Evolutionary conservation across 2,113 vertebrate species (phyloP), one percentile per base, ranked within the genome.

Genomic region (Larimichthys polyactis): DNA sequence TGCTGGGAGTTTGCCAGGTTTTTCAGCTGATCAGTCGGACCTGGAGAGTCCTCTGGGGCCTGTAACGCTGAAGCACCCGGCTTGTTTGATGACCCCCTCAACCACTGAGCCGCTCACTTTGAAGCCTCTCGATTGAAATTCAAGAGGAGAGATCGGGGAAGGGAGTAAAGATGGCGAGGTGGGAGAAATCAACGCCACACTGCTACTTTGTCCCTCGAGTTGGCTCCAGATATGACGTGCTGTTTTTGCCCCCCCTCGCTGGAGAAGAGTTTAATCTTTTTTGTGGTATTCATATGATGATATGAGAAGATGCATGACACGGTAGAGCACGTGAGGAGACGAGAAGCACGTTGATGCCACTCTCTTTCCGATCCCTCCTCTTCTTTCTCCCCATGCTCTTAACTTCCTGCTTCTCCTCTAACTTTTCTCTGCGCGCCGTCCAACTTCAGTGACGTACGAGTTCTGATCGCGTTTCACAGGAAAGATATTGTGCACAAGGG

Each of bases 91-190:
- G 86, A 87, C 67, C 75, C 71, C 59, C 80, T 87, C 73, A 75
- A 72, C 81, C 75, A 63, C 71, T 27, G 85, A 87, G 85, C 82
- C 36, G 77, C 86, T 92, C 92, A 91, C 94, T 95, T 95, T 95
- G 94, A 95, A 95, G 94, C 94, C 89, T 78, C 87, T 90, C 83
- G 43, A 93, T 94, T 95, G 86, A 94, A 92, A 95, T 94, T 93
- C 93, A 95, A 93, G 87, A 90, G 83, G 78, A 48, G 83, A 86
- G 76, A 90, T 90, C 27, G 55, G 24, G 11, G 5, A 19, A 11
- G 36, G 46, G 20, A 65, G 43, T 36, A 63, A 63, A 55, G 44
- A 29, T 5, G 63, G 52, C 63, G 55, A 40, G 55, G 46, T 58
- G 29, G 60, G 49, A 55, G 51, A 55, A 15, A 67, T 52, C 51